A percentile compares a stretch with the other conserved stretches of the same genome.
phyloP scores from a whole-genome alignment of 2,113 vertebrate genomes.

The Nothobranchius furzeri region DNA sequence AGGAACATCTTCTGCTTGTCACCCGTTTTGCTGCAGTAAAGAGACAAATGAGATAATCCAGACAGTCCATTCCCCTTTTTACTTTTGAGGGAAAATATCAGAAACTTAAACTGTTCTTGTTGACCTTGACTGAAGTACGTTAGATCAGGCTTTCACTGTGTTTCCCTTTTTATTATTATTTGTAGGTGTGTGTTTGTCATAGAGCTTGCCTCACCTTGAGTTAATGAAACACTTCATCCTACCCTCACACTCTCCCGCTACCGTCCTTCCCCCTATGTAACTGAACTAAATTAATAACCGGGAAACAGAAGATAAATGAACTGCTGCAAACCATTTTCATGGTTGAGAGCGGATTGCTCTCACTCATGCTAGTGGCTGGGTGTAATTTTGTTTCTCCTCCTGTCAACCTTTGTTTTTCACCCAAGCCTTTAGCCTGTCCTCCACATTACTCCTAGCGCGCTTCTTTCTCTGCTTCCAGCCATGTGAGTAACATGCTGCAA shows the following conservation, averaged over 20 bases:
- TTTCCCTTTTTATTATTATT: not conserved
- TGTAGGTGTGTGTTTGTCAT: not conserved
- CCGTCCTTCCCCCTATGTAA: not conserved
- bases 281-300: constrained; percentile 13
- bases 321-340: constrained; percentile 48
- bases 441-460: not conserved
- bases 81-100: not conserved
- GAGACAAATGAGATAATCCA: not conserved
- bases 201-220: not conserved
- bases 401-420: constrained; percentile 33
- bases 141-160: not conserved
- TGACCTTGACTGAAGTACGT: not conserved
- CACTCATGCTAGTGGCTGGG: constrained; percentile 8
- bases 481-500: constrained; percentile 2
- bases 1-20: not conserved
- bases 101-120: not conserved
- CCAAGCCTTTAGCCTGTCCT: not conserved
- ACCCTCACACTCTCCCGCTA: not conserved
- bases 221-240: not conserved
- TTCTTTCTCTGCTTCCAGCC: constrained; percentile 15
- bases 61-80: not conserved
- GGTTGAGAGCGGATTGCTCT: constrained; percentile 22
- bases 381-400: constrained; percentile 33
- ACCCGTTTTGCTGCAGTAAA: not conserved
- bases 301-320: constrained; percentile 37